Evolutionary conservation across 2,888 invertebrate genomes (phyloP).

Genomic region (Xylota sylvarum): DNA sequence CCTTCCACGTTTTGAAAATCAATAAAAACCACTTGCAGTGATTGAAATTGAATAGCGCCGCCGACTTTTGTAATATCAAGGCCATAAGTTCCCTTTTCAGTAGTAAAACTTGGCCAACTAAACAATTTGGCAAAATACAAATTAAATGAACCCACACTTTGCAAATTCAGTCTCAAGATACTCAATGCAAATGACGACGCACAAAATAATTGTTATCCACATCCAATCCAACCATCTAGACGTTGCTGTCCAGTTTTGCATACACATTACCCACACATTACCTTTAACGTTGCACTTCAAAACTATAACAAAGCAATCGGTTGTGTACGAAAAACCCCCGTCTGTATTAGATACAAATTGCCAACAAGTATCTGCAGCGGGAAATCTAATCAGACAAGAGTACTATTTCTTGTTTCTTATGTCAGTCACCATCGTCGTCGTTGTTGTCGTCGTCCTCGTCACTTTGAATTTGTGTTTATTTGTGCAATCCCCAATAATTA

Average conservation of each 20-base stretch:
- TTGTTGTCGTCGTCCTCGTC: constrained; percentile 31
- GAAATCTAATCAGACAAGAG: constrained; percentile 72
- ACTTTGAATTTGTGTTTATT: constrained; percentile 35
- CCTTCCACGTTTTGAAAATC: background rate
- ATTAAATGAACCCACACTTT: background rate
- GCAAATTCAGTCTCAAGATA: background rate
- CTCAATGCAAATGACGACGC: constrained; percentile 29
- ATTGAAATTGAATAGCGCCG: background rate
- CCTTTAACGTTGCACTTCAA: background rate
- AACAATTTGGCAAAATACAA: constrained; percentile 5
- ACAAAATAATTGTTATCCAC: constrained; percentile 19
- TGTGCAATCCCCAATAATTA: constrained; percentile 64
- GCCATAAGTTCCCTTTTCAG: background rate
- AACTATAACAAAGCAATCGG: constrained; percentile 11
- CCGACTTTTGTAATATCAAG: background rate
- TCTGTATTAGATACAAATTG: background rate
- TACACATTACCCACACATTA: background rate
- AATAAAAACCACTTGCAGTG: constrained; percentile 19
- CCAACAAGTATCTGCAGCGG: constrained; percentile 14
- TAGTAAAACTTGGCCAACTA: background rate
- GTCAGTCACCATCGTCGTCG: constrained; percentile 15
- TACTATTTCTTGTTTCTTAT: constrained; percentile 68
- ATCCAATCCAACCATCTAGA: background rate
- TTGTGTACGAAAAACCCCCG: background rate
- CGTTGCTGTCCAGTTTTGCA: constrained; percentile 15